These are phyloP conservation scores for Barypeithes pellucidus DNA, from an alignment of 2,888 invertebrate species.

Conservation along the genomic window DNA sequence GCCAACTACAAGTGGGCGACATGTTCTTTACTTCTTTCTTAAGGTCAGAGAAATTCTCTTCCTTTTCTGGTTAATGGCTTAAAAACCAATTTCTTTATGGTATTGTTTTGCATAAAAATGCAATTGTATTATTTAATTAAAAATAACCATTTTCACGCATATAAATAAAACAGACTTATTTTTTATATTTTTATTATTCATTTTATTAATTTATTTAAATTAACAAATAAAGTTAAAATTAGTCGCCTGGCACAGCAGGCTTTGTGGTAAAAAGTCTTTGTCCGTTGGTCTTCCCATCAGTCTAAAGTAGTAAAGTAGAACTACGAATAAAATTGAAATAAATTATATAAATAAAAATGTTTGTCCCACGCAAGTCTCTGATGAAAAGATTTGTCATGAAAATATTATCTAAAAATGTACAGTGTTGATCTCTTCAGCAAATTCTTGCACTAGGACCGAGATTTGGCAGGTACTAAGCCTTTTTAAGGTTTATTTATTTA, in stretches of 20 bases:
- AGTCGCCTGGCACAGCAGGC: slow-evolving; percentile 57
- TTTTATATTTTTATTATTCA: slow-evolving; percentile 29
- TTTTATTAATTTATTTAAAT: slow-evolving; percentile 64
- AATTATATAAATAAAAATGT: slow-evolving; percentile 56
- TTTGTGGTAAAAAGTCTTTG: slow-evolving; percentile 62
- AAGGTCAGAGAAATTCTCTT: slow-evolving; percentile 45
- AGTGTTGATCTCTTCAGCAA: slow-evolving; percentile 58
- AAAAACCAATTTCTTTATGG: too few relatives aligned
- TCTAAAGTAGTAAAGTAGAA: slow-evolving; percentile 25
- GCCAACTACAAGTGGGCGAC: slow-evolving; percentile 45
- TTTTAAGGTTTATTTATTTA: slow-evolving; percentile 26
- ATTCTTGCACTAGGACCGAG: slow-evolving; percentile 50
- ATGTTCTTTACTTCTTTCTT: slow-evolving; percentile 17
- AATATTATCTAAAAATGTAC: slow-evolving; percentile 36
- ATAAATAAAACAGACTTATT: slow-evolving; percentile 18
- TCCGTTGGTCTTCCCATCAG: slow-evolving; percentile 59
- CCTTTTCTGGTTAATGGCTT: not conserved
- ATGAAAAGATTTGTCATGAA: slow-evolving; percentile 30
- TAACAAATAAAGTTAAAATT: slow-evolving; percentile 65
- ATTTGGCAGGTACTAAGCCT: slow-evolving; percentile 68
- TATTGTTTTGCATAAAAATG: too few relatives aligned
- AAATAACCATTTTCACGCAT: not conserved
- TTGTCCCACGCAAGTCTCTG: slow-evolving; percentile 3
- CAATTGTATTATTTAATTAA: too few relatives aligned
- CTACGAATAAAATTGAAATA: slow-evolving; percentile 52